A percentile compares a stretch with the other conserved stretches of the same genome.
Evolutionary conservation across 2,888 invertebrate genomes (phyloP).

Genomic region (Hipparchia semele): DNA sequence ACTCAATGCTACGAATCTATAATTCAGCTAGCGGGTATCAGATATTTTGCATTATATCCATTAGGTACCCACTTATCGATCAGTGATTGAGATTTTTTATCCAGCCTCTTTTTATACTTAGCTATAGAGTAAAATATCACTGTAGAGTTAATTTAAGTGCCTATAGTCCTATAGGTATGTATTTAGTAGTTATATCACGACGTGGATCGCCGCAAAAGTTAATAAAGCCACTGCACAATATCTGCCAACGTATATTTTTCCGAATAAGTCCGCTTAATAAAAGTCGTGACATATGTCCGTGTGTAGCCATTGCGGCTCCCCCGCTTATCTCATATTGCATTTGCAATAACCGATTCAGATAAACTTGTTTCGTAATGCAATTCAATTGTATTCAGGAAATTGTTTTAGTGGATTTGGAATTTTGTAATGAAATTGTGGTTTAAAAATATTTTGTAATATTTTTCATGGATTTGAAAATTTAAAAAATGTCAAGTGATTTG

Average conservation of each 20-base stretch:
- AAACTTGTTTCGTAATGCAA: slow-evolving; percentile 45
- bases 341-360: slow-evolving; percentile 46
- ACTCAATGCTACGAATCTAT: too few relatives aligned
- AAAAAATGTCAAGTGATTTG: too few relatives aligned
- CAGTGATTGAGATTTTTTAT: too few relatives aligned
- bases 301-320: slow-evolving; percentile 68
- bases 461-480: too few relatives aligned
- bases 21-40: too few relatives aligned
- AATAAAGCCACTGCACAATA: slow-evolving; percentile 37
- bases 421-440: slow-evolving; percentile 10
- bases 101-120: too few relatives aligned
- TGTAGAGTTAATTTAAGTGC: not conserved
- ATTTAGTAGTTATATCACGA: slow-evolving; percentile 34
- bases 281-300: slow-evolving; percentile 72
- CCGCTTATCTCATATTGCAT: slow-evolving; percentile 50
- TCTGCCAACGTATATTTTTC: slow-evolving; percentile 44
- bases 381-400: slow-evolving; percentile 40
- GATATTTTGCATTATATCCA: too few relatives aligned
- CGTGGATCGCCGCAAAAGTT: slow-evolving; percentile 38
- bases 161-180: not conserved
- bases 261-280: slow-evolving; percentile 71
- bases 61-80: too few relatives aligned
- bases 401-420: slow-evolving; percentile 35
- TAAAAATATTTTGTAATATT: slow-evolving; percentile 4
- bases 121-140: not conserved